These are phyloP conservation scores for Archivesica marissinica DNA, from an alignment of 1,140 invertebrate species.

Conservation along the genomic window DNA sequence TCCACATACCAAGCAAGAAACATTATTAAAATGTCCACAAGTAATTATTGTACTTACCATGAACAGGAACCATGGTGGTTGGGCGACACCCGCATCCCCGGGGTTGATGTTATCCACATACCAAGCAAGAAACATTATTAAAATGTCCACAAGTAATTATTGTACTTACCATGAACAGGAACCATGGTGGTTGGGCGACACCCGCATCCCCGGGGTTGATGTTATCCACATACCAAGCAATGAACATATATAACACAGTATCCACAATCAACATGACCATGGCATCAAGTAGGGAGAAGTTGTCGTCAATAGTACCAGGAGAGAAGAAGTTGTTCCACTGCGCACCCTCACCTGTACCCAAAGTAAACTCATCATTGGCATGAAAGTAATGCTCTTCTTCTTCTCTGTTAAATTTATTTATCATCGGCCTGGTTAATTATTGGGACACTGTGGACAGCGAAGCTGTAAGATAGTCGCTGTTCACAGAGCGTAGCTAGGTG, in stretches of 20 bases:
- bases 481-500: too few species aligned
- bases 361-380: too few species aligned
- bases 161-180: constrained; percentile 83
- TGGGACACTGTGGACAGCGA: too few species aligned
- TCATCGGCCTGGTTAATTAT: too few species aligned
- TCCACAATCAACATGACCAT: constrained; percentile 86
- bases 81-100: constrained; percentile 85
- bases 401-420: too few species aligned
- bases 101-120: constrained; percentile 88
- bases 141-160: constrained; percentile 85
- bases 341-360: constrained; percentile 74
- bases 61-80: constrained; percentile 85
- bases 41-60: constrained; percentile 83
- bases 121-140: constrained; percentile 85
- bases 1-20: constrained; percentile 87
- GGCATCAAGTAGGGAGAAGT: constrained; percentile 79
- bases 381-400: too few species aligned
- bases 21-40: constrained; percentile 85
- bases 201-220: constrained; percentile 87
- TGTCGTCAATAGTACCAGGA: constrained; percentile 80
- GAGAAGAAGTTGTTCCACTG: constrained; percentile 81
- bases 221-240: constrained; percentile 88
- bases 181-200: constrained; percentile 85
- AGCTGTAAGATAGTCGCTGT: too few species aligned
- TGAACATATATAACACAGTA: constrained; percentile 82